Base-by-base conservation (phyloP, 35 echinoderm and acorn worm genomes). In the Anneissia japonica region DNA sequence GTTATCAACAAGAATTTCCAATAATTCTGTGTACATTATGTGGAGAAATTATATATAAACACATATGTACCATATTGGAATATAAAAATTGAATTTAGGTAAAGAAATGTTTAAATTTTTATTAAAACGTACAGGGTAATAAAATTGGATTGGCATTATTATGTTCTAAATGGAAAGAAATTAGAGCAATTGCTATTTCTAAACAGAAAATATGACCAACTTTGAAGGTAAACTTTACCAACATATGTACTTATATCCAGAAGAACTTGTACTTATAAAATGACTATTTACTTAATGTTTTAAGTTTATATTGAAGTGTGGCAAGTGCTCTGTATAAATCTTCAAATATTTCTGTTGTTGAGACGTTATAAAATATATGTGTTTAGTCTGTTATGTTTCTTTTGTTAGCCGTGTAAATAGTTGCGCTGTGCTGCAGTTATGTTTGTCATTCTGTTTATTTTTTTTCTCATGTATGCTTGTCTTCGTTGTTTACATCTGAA, bases 401-500 rank as follows among this genome's bases (percentile, higher is more conserved):
- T 43, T 64, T 64, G 51, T 64, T 64, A 26, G 51, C 51, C 51
- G 26, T 64, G 51, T 64, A 64, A 19, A 64, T 64, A 64, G 51
- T 64, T 64, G 51, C 51, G 51, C 51, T 64, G 51, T 64, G 51
- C 51, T 64, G 51, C 51, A 64, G 51, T 64, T 64, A 19, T 64
- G 51, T 64, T 64, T 9, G 51, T 64, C 51, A n/a, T n/a, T n/a
- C n/a, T n/a, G n/a, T 64, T 6, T 43, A 6, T 6, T 43, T 43
- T 64, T 64, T 64, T 64, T 64, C 51, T 64, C 51, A 64, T 64
- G 51, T 64, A 64, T 64, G 51, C 51, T 64, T 64, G 51, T 64
- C 51, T 64, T 64, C 21, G 16, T 45, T 64, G 51, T 64, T 64
- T 64, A 64, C 51, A 64, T 12, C 51, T 64, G 51, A 64, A 64